Evolutionary conservation across 2,113 vertebrate species (phyloP), one percentile per base, ranked within the genome.

Genomic region (Ammodytes marinus): DNA sequence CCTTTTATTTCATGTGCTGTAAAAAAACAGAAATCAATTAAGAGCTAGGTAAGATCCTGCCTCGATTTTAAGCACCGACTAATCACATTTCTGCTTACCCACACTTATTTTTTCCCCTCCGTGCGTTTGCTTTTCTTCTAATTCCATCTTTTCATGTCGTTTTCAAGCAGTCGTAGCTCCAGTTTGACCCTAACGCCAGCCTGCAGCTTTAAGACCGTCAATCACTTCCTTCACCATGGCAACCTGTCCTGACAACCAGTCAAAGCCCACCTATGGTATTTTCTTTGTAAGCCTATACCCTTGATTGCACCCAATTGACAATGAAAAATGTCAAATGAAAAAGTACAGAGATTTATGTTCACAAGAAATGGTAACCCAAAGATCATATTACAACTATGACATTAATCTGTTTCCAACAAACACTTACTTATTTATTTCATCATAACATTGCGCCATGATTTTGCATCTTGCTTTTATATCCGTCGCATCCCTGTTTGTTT

Each of bases 21-120:
- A 90, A 89, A 92, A 89, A 86, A 89, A 92, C 88, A 86, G 63
- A 88, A 90, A 92, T 91, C 88, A 92, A 92, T 92, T 94, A 87
- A 77, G 74, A 80, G 47, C 50, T 59, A 80, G 63, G 69, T 81
- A 69, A 79, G 83, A 82, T 91, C 76, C 74, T 54, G 80, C 64
- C 45, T 86, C 80, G 86, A 76, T 90, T 87, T 89, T 71, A 89
- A 27, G 84, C 79, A 69, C 67, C 27, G 73, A 84, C 84, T 89
- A 87, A 92, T 90, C 86, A 86, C 82, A 89, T 92, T 89, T 88
- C 27, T 69, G 57, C 82, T 86, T 83, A 84, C 79, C 79, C 85
- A 71, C 85, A 83, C 72, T 83, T 81, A 2, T 68, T 74, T 53
- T 19, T 77, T 47, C 57, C 42, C 46, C 15, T 68, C 47, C 6